Evolutionary conservation across 2,797 vertebrate species (phyloP).

Genomic region (Uromys caudimaculatus): DNA sequence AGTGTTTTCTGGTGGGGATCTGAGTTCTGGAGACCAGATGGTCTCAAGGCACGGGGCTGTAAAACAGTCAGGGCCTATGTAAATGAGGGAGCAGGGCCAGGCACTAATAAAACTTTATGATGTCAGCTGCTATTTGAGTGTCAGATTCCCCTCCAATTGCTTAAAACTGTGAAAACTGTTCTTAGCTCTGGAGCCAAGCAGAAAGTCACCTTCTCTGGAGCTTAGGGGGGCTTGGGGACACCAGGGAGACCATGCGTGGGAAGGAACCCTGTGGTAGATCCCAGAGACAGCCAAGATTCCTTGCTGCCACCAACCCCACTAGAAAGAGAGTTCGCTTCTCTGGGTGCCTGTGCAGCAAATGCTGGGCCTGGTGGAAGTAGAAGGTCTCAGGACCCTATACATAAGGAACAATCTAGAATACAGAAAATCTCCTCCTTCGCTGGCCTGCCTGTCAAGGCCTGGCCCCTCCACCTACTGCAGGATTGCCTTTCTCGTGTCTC

Average conservation of each 20-base stretch:
- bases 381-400: background rate
- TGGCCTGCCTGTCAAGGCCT: background rate
- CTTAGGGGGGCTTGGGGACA: background rate
- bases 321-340: background rate
- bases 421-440: background rate
- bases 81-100: background rate
- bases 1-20: constrained; percentile 17
- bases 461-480: background rate
- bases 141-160: background rate
- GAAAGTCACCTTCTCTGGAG: background rate
- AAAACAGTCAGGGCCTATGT: constrained; percentile 19
- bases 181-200: background rate
- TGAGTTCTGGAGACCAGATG: constrained; percentile 25
- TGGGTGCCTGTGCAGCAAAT: background rate
- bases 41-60: background rate
- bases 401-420: background rate
- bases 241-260: too few relatives aligned
- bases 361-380: background rate
- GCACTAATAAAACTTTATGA: constrained; percentile 2
- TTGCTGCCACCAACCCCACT: background rate
- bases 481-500: background rate
- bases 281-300: background rate
- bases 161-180: constrained; percentile 36
- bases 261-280: background rate
- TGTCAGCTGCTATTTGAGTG: background rate